A percentile compares a stretch with the other conserved stretches of the same genome.
These are phyloP conservation scores for Lutraria lutraria DNA, from an alignment of 2,888 invertebrate genomes.

Conservation along the genomic window DNA sequence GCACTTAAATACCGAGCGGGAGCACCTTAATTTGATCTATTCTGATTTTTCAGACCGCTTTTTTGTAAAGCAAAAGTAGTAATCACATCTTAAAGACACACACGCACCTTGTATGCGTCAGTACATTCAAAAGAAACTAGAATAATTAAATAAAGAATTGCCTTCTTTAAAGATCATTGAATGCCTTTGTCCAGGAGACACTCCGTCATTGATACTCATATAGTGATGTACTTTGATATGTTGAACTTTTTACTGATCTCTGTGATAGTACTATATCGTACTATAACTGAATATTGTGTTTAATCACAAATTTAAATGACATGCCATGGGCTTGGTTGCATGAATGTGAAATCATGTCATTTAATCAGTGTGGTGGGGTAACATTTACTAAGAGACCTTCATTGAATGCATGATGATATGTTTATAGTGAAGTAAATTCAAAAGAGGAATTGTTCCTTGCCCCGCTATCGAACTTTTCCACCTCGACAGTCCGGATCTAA, in stretches of 20 bases:
- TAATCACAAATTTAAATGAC: too few relatives aligned
- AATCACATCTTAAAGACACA: background rate
- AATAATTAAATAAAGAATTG: background rate
- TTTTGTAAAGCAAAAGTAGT: background rate
- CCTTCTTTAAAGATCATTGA: background rate
- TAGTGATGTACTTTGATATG: background rate
- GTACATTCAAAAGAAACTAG: background rate
- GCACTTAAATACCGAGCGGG: background rate
- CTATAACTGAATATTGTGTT: too few relatives aligned
- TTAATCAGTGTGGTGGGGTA: too few relatives aligned
- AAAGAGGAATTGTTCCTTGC: too few relatives aligned
- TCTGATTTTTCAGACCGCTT: background rate
- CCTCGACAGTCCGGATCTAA: too few relatives aligned
- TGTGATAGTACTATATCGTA: background rate
- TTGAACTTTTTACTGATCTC: background rate
- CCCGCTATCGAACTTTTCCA: too few relatives aligned
- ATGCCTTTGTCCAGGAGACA: background rate
- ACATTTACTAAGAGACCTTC: too few relatives aligned
- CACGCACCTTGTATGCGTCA: background rate
- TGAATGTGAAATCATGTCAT: too few relatives aligned
- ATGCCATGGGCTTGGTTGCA: too few relatives aligned
- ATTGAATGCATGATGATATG: too few relatives aligned
- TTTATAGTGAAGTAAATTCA: too few relatives aligned
- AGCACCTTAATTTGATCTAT: conserved; percentile 13
- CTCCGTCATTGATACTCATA: background rate